These are phyloP conservation scores for Meandrusa payeni DNA, from an alignment of 2,888 invertebrate genomes.

Conservation along the genomic window DNA sequence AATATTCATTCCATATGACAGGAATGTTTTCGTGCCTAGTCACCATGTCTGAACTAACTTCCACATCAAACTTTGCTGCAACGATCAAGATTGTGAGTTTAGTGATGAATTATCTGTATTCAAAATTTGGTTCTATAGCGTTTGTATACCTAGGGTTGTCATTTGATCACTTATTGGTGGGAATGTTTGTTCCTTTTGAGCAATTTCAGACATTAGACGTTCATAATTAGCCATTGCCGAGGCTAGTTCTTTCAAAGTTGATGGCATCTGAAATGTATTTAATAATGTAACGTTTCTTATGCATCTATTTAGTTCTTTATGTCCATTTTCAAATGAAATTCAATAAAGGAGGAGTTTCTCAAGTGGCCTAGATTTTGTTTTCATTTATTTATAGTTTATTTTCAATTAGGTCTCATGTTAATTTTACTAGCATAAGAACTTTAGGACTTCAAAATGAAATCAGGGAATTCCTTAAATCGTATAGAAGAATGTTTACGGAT, in stretches of 20 bases:
- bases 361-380: no score
- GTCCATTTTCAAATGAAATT: no score
- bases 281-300: no score
- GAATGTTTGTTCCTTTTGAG: conserved; percentile 85
- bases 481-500: no score
- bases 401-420: no score
- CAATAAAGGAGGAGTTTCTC: no score
- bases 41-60: conserved; percentile 82
- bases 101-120: neutral
- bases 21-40: conserved; percentile 81
- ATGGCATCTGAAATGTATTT: conserved; percentile 80
- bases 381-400: no score
- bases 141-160: conserved; percentile 77
- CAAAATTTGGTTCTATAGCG: neutral
- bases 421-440: no score
- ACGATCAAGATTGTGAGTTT: conserved; percentile 9
- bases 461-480: no score
- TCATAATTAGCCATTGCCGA: conserved; percentile 85
- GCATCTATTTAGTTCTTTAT: no score
- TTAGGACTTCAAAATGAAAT: no score
- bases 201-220: conserved; percentile 83
- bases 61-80: conserved; percentile 86
- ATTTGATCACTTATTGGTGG: conserved; percentile 89
- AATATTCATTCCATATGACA: conserved; percentile 85
- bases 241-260: conserved; percentile 87